These are phyloP conservation scores for Actinia equina DNA, from an alignment of 64 coral and sea anemone genomes.

Conservation along the genomic window DNA sequence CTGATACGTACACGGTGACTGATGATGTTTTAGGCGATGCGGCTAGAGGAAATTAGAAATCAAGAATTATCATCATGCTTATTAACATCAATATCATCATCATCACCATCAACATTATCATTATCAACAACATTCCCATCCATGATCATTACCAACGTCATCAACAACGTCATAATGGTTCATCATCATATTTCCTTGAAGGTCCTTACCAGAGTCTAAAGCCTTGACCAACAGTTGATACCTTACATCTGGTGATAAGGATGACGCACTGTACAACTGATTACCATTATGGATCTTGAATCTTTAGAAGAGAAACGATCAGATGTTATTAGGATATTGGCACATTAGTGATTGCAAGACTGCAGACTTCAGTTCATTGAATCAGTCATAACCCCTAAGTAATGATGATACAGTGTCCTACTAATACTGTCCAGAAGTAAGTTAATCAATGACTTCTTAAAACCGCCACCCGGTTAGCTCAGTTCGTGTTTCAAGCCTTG, in stretches of 20 bases:
- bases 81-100: background rate
- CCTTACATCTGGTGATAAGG: slow-evolving; percentile 4
- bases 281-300: slow-evolving; percentile 15
- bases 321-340: background rate
- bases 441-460: too few species aligned
- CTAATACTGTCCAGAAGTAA: too few species aligned
- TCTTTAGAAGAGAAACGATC: background rate
- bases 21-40: background rate
- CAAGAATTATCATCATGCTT: background rate
- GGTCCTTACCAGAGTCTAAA: slow-evolving; percentile 6
- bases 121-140: too few species aligned
- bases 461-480: too few species aligned
- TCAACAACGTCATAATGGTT: too few species aligned
- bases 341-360: too few species aligned
- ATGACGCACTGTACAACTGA: background rate
- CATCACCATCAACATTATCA: background rate
- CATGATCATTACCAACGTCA: too few species aligned
- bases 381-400: too few species aligned
- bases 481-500: too few species aligned
- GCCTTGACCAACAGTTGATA: slow-evolving; percentile 4
- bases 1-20: slow-evolving; percentile 30
- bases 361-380: too few species aligned
- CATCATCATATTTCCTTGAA: too few species aligned
- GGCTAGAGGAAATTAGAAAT: background rate
- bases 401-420: too few species aligned